Base-by-base conservation (phyloP, 2,888 invertebrate species). In the Carcina quercana region DNA sequence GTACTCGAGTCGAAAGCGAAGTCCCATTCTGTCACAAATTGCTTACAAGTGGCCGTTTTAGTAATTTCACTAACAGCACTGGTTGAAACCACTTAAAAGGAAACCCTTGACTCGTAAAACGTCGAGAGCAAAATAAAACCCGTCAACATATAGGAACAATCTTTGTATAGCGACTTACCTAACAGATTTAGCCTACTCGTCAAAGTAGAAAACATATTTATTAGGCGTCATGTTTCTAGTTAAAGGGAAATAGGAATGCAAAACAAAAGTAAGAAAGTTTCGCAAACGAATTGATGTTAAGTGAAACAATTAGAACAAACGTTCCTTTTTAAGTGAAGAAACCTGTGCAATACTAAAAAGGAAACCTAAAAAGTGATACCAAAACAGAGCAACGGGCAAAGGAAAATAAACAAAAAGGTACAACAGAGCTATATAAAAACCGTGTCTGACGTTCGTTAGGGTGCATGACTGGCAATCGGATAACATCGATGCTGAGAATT, bases 381-480 rank as follows among this genome's bases (percentile, higher is more conserved):
- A 63, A 65, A 67, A 67, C 60, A 64, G 53, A 53, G 50, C 46
- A 54, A 59, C 54, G 49, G 52, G 47, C 50, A 34, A 25, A 10
- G 26, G 14, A 71, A 75, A 73, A 71, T 69, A 78, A 78, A 78
- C 68, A 74, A 63, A 61, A 59, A 50, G 47, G 55, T n/a, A n/a
- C n/a, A n/a, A n/a, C n/a, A 46, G 50, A 53, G 57, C 52, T 53
- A 60, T 50, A 59, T 61, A 64, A 59, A 61, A 61, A 59, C 45
- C 45, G 32, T 43, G 48, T 43, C 47, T 47, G 50, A 48, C 30
- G 67, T 79, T 79, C 79, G 78, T 82, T 82, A 82, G 76, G 72
- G 69, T 59, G 72, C 74, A 78, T 82, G 80, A 82, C 80, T 80
- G 71, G 78, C 76, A 73, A 66, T 64, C 66, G 63, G 69, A 67